Conservation (phyloP, 2,113 vertebrate genomes). For the Dendropsophus ebraccatus region DNA sequence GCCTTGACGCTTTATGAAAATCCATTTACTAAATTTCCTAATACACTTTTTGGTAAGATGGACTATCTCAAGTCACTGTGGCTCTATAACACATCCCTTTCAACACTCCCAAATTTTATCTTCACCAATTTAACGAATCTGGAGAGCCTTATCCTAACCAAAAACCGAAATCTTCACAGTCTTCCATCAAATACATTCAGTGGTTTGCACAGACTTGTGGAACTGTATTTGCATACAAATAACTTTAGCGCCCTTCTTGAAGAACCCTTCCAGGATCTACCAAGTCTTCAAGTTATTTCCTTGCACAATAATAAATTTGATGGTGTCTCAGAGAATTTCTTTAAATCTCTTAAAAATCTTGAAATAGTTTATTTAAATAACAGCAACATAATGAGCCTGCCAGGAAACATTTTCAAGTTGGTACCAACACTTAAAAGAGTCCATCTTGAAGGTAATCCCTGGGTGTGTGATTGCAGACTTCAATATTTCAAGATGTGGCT, state of each 20-base stretch:
- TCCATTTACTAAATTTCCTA: constrained; percentile 78
- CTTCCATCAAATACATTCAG: constrained; percentile 78
- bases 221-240: constrained; percentile 77
- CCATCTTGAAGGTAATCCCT: constrained; percentile 76
- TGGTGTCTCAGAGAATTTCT: constrained; percentile 72
- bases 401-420: constrained; percentile 65
- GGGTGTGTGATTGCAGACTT: constrained; percentile 83
- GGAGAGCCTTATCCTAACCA: constrained; percentile 72
- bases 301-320: constrained; percentile 74
- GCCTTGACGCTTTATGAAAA: constrained; percentile 81
- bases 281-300: constrained; percentile 67
- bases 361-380: constrained; percentile 68
- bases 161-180: constrained; percentile 71
- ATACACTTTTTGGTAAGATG: constrained; percentile 83
- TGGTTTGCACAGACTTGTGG: constrained; percentile 74
- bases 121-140: constrained; percentile 85
- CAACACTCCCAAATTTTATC: constrained; percentile 78
- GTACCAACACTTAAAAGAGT: constrained; percentile 66
- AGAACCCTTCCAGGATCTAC: constrained; percentile 74
- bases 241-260: constrained; percentile 73
- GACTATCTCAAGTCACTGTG: constrained; percentile 76
- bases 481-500: constrained; percentile 78
- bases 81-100: constrained; percentile 80
- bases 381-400: constrained; percentile 67
- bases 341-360: constrained; percentile 71